These are phyloP conservation scores for Blastomussa wellsi DNA, from an alignment of 92 coral and sea anemone species.

Conservation along the genomic window DNA sequence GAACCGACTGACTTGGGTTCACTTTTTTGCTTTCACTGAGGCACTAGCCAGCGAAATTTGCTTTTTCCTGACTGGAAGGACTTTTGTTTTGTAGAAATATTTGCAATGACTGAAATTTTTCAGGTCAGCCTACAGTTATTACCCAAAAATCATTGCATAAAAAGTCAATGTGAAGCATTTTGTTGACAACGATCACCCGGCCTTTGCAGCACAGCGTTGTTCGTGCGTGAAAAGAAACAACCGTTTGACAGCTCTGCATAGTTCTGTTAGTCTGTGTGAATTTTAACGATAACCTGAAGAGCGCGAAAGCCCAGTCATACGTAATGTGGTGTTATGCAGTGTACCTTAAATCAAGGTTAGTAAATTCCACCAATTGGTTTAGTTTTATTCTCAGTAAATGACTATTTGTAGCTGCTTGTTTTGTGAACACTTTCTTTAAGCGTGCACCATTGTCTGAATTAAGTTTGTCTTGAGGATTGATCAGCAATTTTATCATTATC, in stretches of 20 bases:
- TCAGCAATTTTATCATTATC: not conserved
- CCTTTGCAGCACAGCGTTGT: not conserved
- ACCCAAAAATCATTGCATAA: constrained; percentile 46
- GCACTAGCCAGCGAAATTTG: not conserved
- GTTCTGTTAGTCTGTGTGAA: constrained; percentile 28
- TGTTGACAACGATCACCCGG: constrained; percentile 21
- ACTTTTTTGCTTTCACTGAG: not conserved
- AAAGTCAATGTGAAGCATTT: constrained; percentile 5
- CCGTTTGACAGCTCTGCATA: not conserved
- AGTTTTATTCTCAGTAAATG: too few species aligned
- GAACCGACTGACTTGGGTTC: not conserved
- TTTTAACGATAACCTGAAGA: constrained; percentile 29
- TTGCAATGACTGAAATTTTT: constrained; percentile 33
- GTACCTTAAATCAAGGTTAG: constrained; percentile 42
- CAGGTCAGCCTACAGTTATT: constrained; percentile 4
- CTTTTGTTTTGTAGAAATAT: constrained; percentile 25
- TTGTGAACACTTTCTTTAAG: not conserved
- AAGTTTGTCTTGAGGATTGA: not conserved
- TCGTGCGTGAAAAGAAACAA: constrained; percentile 20
- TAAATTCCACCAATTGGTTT: not conserved
- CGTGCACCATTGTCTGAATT: not conserved
- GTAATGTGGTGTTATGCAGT: constrained; percentile 40
- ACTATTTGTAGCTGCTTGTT: not conserved
- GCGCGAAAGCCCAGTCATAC: not conserved
- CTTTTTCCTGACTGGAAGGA: not conserved